phyloP scores from a whole-genome alignment of 2,888 invertebrate species.

The Brachyptera putata region DNA sequence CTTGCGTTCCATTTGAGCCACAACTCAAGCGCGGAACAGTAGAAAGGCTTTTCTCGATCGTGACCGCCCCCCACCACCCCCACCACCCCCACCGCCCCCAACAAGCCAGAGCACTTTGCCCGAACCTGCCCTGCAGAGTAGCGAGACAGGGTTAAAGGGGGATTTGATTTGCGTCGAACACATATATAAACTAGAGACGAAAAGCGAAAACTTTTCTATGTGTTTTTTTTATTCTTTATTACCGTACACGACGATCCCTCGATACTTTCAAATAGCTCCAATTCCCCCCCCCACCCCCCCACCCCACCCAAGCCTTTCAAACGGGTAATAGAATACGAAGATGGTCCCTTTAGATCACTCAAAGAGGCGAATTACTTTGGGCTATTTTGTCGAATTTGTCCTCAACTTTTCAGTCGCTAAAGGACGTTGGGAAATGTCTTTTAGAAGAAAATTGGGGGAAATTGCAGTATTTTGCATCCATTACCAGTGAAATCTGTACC shows the following conservation, averaged over 20 bases:
- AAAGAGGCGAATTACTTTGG: no score
- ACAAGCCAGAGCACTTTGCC: conserved; percentile 13
- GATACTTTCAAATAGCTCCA: conserved; percentile 8
- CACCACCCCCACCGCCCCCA: no score
- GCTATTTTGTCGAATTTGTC: no score
- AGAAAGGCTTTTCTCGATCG: conserved; percentile 15
- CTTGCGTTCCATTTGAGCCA: no score
- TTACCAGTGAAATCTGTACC: no score
- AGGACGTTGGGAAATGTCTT: no score
- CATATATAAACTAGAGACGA: conserved; percentile 18
- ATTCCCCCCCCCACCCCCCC: conserved; percentile 7
- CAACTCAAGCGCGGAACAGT: conserved; percentile 28
- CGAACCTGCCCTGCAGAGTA: background rate
- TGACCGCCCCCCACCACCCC: conserved; percentile 7
- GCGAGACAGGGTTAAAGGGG: background rate
- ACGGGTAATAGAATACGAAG: conserved; percentile 7
- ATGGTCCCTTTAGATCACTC: no score
- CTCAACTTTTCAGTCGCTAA: no score
- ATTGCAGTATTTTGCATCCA: no score
- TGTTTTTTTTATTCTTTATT: background rate
- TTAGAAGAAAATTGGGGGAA: no score
- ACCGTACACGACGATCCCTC: no score
- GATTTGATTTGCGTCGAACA: conserved; percentile 16
- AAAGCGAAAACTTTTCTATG: conserved; percentile 16
- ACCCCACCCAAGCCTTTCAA: background rate